These are phyloP conservation scores for Acropora yongei DNA, from an alignment of 64 coral and sea anemone species.

Conservation along the genomic window DNA sequence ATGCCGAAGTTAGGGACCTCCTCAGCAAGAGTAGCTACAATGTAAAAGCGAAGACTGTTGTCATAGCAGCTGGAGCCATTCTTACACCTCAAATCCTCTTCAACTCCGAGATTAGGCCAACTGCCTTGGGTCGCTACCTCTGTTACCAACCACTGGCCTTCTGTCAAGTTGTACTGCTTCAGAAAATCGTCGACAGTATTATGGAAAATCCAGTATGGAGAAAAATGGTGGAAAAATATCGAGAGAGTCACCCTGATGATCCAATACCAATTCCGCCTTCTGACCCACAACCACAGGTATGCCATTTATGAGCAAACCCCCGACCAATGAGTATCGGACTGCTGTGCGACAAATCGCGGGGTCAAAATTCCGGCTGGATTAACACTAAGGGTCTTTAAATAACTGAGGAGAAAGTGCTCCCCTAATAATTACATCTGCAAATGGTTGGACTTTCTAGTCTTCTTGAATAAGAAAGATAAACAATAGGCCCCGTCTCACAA, in stretches of 20 bases:
- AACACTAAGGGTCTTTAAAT: too few relatives aligned
- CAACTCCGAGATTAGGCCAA: conserved; percentile 6
- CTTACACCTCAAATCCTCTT: conserved; percentile 37
- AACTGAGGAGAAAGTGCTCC: too few relatives aligned
- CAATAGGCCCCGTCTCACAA: too few relatives aligned
- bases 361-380: too few relatives aligned
- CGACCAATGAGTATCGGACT: too few relatives aligned
- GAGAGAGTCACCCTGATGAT: conserved; percentile 15
- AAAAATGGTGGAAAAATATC: conserved; percentile 12
- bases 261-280: conserved; percentile 7
- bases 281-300: conserved; percentile 12
- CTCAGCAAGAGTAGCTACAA: neutral
- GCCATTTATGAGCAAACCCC: too few relatives aligned
- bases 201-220: conserved; percentile 9
- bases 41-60: conserved; percentile 4
- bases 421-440: too few relatives aligned
- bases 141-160: conserved; percentile 40
- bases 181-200: conserved; percentile 22
- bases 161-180: conserved; percentile 28
- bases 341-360: too few relatives aligned
- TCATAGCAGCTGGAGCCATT: neutral
- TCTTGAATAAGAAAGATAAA: too few relatives aligned
- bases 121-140: conserved; percentile 23
- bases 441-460: too few relatives aligned
- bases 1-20: conserved; percentile 10